Evolutionary conservation across 2,113 vertebrate genomes (phyloP), one percentile per base, ranked within the genome.

Genomic region (Mustelus asterias): DNA sequence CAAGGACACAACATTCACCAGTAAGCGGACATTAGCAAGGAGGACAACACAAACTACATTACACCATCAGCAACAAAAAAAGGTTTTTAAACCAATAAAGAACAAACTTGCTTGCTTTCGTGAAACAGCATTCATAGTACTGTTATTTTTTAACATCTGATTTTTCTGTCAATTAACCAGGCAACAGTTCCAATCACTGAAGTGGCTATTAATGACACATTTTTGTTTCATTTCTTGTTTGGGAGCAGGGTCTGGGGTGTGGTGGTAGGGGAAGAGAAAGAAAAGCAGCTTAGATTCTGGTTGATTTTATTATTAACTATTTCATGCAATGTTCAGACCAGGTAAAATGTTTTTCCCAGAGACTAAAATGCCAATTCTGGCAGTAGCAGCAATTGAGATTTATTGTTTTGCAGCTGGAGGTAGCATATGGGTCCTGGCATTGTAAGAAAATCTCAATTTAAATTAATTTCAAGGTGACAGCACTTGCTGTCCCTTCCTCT

Each of bases 1-100:
- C 29, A 93, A 33, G 72, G 70, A 93, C 20, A 96, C n/a, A 90
- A 54, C 95, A 60, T 44, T 95, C 41, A 54, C 70, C 69, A 95
- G 69, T 72, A 80, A 80, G 33, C 3, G 16, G 33, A 80, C 33
- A 33, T 76, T 76, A 76, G 29, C 58, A 90, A 90, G 11, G 11
- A 86, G 3, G 4, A n/a, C 24, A 76, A 26, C 16, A 85, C 16
- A 90, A 44, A 44, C 26, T 18, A 63, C 14, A 37, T 18, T 70
- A 37, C 69, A 95, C 10, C 72, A 16, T 95, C 54, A 88, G 78
- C 48, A 67, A 44, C 6, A 85, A 96, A 44, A 96, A 67, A 0
- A 2, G n/a, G n/a, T 44, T 86, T 44, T 44, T 41, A 18, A 90
- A 60, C 11, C 20, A 33, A 33, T 37, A 7, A 54, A 48, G 0